phyloP scores from a whole-genome alignment of 2,113 vertebrate species.

The Pholis gunnellus region DNA sequence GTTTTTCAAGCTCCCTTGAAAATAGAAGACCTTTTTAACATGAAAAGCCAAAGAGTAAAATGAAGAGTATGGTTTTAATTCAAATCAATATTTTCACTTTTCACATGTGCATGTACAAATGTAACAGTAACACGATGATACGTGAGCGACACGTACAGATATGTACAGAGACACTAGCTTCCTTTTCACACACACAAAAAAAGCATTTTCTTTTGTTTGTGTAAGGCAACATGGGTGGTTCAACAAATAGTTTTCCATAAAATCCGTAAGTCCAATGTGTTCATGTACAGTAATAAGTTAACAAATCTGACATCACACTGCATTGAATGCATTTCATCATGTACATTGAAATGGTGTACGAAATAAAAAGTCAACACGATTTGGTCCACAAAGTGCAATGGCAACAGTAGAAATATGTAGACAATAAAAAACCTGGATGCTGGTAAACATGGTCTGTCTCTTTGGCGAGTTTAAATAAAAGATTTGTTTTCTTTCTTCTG shows the following conservation, averaged over 20 bases:
- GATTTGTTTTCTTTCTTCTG: not conserved
- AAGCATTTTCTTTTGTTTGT: slow-evolving; percentile 35
- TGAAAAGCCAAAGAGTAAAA: slow-evolving; percentile 13
- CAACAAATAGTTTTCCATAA: slow-evolving; percentile 35
- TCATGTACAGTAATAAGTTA: slow-evolving; percentile 37
- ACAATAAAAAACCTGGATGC: slow-evolving; percentile 37
- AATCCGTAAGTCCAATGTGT: slow-evolving; percentile 25
- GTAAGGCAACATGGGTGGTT: slow-evolving; percentile 79
- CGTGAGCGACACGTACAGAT: slow-evolving; percentile 44
- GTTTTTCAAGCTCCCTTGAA: not conserved
- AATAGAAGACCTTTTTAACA: not conserved
- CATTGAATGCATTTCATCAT: slow-evolving; percentile 40
- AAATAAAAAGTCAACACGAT: slow-evolving; percentile 40
- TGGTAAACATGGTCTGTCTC: slow-evolving; percentile 63
- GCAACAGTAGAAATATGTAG: slow-evolving; percentile 38
- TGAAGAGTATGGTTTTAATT: slow-evolving; percentile 52
- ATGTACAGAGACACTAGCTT: slow-evolving; percentile 30
- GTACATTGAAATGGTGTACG: slow-evolving; percentile 40
- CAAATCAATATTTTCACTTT: slow-evolving; percentile 32
- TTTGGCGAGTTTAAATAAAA: slow-evolving; percentile 70
- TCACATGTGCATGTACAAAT: slow-evolving; percentile 60
- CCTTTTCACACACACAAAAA: not conserved
- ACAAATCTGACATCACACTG: slow-evolving; percentile 46
- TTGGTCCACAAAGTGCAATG: slow-evolving; percentile 43
- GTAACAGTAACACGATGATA: slow-evolving; percentile 52